phyloP scores from a whole-genome alignment of 1,140 invertebrate species.

The Pinna nobilis region DNA sequence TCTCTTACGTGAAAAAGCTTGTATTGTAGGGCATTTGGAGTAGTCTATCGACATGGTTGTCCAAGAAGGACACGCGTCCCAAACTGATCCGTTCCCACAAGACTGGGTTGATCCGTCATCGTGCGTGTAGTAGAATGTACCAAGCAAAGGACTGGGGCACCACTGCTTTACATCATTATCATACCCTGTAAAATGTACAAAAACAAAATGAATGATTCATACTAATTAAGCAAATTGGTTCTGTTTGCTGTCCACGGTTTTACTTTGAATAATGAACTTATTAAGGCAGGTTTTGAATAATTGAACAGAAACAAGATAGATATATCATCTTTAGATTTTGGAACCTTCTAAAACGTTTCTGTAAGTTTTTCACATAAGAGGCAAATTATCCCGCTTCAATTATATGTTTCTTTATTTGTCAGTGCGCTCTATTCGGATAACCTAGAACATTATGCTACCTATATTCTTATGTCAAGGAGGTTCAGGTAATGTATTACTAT shows the following conservation, averaged over 20 bases:
- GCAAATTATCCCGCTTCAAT: neutral
- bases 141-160: constrained; percentile 17
- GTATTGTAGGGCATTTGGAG: constrained; percentile 5
- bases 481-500: neutral
- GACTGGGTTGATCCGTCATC: constrained; percentile 3
- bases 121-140: constrained; percentile 17
- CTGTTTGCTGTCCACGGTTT: too few species aligned
- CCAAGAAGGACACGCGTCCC: constrained; percentile 10
- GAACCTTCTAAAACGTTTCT: too few species aligned
- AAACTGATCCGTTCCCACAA: constrained; percentile 9
- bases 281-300: too few species aligned
- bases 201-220: too few species aligned
- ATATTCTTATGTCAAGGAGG: neutral
- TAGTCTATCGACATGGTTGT: constrained; percentile 27
- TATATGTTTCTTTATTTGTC: neutral
- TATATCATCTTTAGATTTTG: too few species aligned
- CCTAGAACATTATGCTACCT: too few species aligned
- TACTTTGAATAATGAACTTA: too few species aligned
- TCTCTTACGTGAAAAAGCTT: constrained; percentile 26
- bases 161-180: constrained; percentile 19
- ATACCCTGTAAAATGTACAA: constrained; percentile 11
- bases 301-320: too few species aligned
- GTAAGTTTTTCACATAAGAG: too few species aligned
- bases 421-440: too few species aligned
- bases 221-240: too few species aligned